phyloP scores from a whole-genome alignment of 2,797 vertebrate species.

The Tachyglossus aculeatus region DNA sequence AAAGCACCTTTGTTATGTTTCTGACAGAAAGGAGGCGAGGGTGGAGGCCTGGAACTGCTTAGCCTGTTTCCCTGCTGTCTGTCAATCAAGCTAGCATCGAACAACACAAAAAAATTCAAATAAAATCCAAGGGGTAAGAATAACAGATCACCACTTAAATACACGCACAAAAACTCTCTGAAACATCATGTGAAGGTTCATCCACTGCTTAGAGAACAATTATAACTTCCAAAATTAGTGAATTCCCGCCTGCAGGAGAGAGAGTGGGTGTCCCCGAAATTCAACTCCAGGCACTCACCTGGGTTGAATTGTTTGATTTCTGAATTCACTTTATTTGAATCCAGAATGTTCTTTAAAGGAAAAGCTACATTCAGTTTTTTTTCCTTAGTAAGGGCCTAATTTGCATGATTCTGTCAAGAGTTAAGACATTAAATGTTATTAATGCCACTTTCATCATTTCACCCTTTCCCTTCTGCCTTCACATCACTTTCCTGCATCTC shows the following conservation, averaged over 20 bases:
- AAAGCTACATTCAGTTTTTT: background rate
- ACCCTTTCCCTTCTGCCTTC: slow-evolving; percentile 38
- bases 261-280: background rate
- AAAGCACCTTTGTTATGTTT: slow-evolving; percentile 64
- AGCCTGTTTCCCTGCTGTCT: slow-evolving; percentile 16
- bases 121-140: slow-evolving; percentile 1
- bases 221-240: background rate
- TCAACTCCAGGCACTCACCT: background rate
- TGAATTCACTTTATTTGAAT: too few species aligned
- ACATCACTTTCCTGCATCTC: slow-evolving; percentile 18
- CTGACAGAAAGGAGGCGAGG: slow-evolving; percentile 51
- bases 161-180: background rate
- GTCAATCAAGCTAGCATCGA: background rate
- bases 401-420: slow-evolving; percentile 68
- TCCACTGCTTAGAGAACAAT: background rate
- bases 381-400: slow-evolving; percentile 46
- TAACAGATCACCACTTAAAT: background rate
- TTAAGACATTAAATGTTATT: slow-evolving; percentile 65
- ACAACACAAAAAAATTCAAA: background rate
- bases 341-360: slow-evolving; percentile 29
- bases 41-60: slow-evolving; percentile 5
- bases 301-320: slow-evolving; percentile 5
- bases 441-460: slow-evolving; percentile 63
- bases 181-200: background rate
- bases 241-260: background rate